These are phyloP conservation scores for Aegotheles bennettii DNA, from an alignment of 2,113 vertebrate genomes.

Conservation along the genomic window DNA sequence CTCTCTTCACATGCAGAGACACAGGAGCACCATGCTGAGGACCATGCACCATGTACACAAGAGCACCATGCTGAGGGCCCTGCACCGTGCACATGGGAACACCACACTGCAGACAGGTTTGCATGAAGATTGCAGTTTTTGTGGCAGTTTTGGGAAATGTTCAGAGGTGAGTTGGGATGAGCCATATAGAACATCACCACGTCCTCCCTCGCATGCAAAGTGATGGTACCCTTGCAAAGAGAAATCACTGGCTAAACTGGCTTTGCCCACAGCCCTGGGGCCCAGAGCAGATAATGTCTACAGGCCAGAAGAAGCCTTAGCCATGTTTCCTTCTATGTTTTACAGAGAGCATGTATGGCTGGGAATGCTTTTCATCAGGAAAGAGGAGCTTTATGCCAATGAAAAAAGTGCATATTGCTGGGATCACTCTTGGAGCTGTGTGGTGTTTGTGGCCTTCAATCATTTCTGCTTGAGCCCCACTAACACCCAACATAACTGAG, in stretches of 20 bases:
- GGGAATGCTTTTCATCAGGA: background rate
- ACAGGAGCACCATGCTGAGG: background rate
- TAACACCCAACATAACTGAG: background rate
- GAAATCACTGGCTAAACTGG: background rate
- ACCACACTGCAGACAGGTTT: background rate
- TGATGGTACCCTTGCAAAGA: background rate
- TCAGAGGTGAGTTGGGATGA: background rate
- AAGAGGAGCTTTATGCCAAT: background rate
- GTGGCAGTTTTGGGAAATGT: background rate
- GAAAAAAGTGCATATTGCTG: background rate
- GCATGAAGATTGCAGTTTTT: fast-evolving
- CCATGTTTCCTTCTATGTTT: background rate
- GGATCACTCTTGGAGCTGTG: too few relatives aligned
- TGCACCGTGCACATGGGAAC: background rate
- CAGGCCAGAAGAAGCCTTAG: background rate
- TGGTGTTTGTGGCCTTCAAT: background rate
- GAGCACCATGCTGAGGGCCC: background rate
- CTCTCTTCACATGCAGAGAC: background rate
- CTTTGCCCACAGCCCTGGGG: fast-evolving
- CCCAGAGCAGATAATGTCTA: background rate
- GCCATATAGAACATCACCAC: background rate
- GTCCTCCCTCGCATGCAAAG: fast-evolving
- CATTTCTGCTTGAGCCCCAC: background rate
- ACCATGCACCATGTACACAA: too few relatives aligned
- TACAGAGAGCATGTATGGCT: background rate